Base-by-base conservation (phyloP, 2,113 vertebrate species). In the Cebidichthys violaceus region DNA sequence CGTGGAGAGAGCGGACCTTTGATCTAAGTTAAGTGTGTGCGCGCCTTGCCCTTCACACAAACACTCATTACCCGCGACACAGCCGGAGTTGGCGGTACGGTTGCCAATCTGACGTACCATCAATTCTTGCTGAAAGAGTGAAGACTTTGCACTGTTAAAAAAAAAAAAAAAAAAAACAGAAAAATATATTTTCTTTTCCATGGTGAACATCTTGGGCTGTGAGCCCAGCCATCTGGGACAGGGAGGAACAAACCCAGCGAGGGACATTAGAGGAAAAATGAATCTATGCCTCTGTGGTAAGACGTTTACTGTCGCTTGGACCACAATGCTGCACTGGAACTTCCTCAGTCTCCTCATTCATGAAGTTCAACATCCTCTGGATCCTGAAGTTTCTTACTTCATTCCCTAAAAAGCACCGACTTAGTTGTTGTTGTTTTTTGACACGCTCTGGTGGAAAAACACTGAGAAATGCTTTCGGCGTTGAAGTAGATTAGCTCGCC, bases 11-110 rank as follows among this genome's bases (percentile, higher is more conserved):
- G 41, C 61, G 77, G 47, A 92, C 82, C 87, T 90, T 93, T 92
- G 89, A 93, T 95, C 92, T 94, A 92, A 93, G 91, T 94, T 91
- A 92, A 91, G 92, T 72, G 41, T 71, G 68, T 60, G 75, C 87
- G 68, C 57, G 75, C 87, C 81, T 92, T 86, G 83, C 81, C 91
- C 90, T 92, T 90, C 84, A 75, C 75, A 84, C 81, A 90, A 88
- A 87, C n/a, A 72, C 86, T 89, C 88, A 72, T 90, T 86, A 87
- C 85, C 84, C 2, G 8, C 54, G 4, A 43, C 78, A 43, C 86
- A 88, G 88, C 70, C 69, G 52, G 79, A 74, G 59, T 41, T 41
- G 37, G 43, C 27, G 69, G 54, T 59, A 50, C 75, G 10, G 14
- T 67, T 67, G 81, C 83, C 92, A 93, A 86, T 85, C 60, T 20